Evolutionary conservation across 1,140 invertebrate genomes (phyloP).

Genomic region (Metaphire vulgaris): DNA sequence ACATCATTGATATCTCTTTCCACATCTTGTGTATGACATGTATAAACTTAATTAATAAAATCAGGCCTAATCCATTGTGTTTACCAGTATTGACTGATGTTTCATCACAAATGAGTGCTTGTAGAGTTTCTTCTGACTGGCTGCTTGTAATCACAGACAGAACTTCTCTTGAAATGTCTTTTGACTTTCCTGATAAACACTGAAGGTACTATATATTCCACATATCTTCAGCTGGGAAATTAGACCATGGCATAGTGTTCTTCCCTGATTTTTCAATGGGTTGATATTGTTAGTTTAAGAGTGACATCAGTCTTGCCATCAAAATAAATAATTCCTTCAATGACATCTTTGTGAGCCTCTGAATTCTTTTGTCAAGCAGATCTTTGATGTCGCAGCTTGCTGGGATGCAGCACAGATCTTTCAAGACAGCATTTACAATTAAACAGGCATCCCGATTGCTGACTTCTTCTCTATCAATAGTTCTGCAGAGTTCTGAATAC

Average conservation of each 20-base stretch:
- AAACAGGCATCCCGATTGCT: too few species aligned
- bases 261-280: conserved; percentile 3
- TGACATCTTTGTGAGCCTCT: too few species aligned
- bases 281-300: neutral
- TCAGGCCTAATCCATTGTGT: conserved; percentile 5
- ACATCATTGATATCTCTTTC: too few species aligned
- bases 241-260: neutral
- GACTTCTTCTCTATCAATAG: too few species aligned
- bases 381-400: too few species aligned
- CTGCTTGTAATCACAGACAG: conserved; percentile 5
- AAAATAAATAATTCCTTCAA: neutral
- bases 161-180: conserved; percentile 6
- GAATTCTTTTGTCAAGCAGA: too few species aligned
- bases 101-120: conserved; percentile 6
- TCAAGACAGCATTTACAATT: too few species aligned
- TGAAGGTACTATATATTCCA: neutral
- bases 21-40: too few species aligned
- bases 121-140: neutral
- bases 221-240: neutral
- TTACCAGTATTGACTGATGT: conserved; percentile 1
- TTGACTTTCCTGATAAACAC: conserved; percentile 5
- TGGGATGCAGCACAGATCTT: too few species aligned
- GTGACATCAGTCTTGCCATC: neutral
- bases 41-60: too few species aligned
- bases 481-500: too few species aligned